phyloP scores from a whole-genome alignment of 1,140 invertebrate genomes.

The Zaprionus vittiger region DNA sequence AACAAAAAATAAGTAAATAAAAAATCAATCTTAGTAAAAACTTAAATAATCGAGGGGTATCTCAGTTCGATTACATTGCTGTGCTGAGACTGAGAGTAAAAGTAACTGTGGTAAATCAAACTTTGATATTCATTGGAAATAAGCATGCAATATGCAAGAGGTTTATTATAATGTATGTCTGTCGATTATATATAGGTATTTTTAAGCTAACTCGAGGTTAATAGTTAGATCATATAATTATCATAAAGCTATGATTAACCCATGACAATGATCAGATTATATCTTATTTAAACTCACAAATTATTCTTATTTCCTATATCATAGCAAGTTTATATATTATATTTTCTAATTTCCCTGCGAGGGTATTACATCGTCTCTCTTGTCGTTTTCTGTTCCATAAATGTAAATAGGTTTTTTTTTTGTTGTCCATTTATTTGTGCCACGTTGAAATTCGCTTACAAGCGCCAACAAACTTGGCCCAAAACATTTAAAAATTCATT shows the following conservation, averaged over 20 bases:
- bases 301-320: neutral
- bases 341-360: neutral
- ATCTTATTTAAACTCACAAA: no score
- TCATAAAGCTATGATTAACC: no score
- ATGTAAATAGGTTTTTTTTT: conserved; percentile 49
- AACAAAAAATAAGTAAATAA: conserved; percentile 15
- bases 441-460: conserved; percentile 62
- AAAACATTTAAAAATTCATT: conserved; percentile 58
- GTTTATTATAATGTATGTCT: no score
- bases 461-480: conserved; percentile 69
- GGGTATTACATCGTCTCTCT: neutral
- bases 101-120: no score
- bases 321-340: neutral
- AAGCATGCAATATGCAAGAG: no score
- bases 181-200: no score
- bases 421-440: conserved; percentile 11
- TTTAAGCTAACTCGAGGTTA: no score
- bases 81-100: no score
- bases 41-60: neutral
- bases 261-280: no score
- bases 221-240: no score
- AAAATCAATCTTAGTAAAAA: neutral
- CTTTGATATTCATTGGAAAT: no score
- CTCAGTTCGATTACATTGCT: neutral
- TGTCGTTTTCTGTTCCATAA: conserved; percentile 7